Evolutionary conservation across 2,113 vertebrate genomes (phyloP), one percentile per base, ranked within the genome.

Genomic region (Fulica atra): DNA sequence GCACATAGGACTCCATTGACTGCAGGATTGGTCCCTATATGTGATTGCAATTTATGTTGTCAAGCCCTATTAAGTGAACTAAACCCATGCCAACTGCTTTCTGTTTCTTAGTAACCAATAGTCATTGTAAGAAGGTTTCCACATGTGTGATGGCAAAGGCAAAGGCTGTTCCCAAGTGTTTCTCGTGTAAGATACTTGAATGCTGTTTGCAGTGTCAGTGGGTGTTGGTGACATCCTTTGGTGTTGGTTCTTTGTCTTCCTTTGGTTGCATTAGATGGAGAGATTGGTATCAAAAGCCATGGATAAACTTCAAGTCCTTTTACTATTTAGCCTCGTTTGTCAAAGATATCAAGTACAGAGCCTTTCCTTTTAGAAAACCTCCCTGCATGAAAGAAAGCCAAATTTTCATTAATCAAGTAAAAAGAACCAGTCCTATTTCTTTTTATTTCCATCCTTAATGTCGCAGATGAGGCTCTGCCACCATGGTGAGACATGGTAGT

Each of bases 71-170:
- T 86, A 64, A 50, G 59, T 85, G 81, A 72, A 95, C 89, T 95
- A 97, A 98, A 95, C 74, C 80, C 84, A 76, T 96, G 59, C 79
- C 96, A 87, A 76, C 95, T 72, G 96, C 94, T 98, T 98, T 99
- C 97, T 98, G 96, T 98, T 98, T 97, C 98, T 97, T 93, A 99
- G 98, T 98, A 96, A 98, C 98, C 98, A 98, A 97, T 98, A 98
- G 97, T 96, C 98, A 98, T 97, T 99, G 99, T 98, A 98, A 97
- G 97, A 98, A 98, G 98, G 98, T 99, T 96, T 99, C 99, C 97
- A 99, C 98, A n/a, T 99, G 98, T 98, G 98, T 99, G 98, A 98
- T 99, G 98, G 94, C 98, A 97, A 98, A 98, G 97, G 97, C 98
- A 97, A 99, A 98, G 97, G 97, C 98, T 81, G 93, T 98, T 87